A percentile compares a stretch with the other conserved stretches of the same genome.
phyloP scores from a whole-genome alignment of 2,888 invertebrate species.

The Macropis europaea region DNA sequence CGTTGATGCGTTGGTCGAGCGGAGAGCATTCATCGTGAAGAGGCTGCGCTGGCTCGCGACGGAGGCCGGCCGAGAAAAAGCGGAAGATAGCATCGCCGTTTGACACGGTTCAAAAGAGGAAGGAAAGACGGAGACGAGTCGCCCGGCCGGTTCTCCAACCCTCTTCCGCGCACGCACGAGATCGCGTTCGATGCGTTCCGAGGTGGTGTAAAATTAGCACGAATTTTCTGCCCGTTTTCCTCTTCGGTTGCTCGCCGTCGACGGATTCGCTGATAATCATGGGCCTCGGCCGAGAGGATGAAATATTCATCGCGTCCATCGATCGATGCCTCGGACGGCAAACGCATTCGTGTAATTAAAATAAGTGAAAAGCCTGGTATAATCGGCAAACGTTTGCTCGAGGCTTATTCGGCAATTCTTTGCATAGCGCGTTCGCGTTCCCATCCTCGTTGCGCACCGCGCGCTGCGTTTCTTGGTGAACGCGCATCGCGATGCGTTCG shows the following conservation, averaged over 20 bases:
- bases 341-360: slow-evolving; percentile 50
- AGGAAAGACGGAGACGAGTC: slow-evolving; percentile 34
- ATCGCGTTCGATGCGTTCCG: slow-evolving; percentile 45
- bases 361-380: slow-evolving; percentile 33
- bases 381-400: slow-evolving; percentile 47
- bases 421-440: slow-evolving; percentile 3
- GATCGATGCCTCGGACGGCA: slow-evolving; percentile 5
- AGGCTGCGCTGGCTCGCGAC: slow-evolving; percentile 16
- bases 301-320: slow-evolving; percentile 33
- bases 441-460: neutral
- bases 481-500: neutral
- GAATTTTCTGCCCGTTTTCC: slow-evolving; percentile 20
- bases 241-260: neutral
- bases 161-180: slow-evolving; percentile 1
- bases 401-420: slow-evolving; percentile 52
- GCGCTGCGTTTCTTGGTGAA: neutral
- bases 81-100: slow-evolving; percentile 61
- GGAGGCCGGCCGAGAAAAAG: slow-evolving; percentile 43
- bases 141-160: neutral
- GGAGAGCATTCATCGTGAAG: slow-evolving; percentile 51
- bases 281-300: neutral
- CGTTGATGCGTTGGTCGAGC: slow-evolving; percentile 43
- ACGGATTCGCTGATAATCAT: neutral
- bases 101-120: slow-evolving; percentile 56
- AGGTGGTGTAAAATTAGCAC: slow-evolving; percentile 31